Conservation (phyloP, 2,113 vertebrate species). For the Rynchops niger region DNA sequence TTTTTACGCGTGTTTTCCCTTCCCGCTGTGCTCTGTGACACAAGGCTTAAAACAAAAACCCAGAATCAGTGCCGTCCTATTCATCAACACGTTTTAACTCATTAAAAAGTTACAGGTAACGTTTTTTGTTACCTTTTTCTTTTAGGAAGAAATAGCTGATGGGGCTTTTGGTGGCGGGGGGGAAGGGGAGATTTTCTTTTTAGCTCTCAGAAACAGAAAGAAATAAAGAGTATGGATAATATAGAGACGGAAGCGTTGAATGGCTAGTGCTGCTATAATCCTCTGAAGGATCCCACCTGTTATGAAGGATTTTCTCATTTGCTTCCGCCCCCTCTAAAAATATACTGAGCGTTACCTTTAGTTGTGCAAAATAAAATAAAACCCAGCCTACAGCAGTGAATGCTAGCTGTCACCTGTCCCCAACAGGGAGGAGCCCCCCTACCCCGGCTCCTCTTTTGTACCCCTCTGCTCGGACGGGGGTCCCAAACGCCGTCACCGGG, state of each 20-base stretch:
- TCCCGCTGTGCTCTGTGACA: accelerated
- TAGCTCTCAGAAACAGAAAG: background rate
- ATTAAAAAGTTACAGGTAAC: accelerated
- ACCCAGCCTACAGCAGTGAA: accelerated
- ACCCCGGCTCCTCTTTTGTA: accelerated
- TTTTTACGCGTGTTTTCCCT: background rate
- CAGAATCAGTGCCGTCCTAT: accelerated
- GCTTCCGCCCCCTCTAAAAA: accelerated
- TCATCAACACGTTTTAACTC: accelerated
- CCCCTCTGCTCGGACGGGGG: accelerated
- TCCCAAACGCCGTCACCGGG: too few relatives aligned
- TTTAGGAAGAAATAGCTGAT: accelerated
- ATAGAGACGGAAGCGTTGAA: accelerated
- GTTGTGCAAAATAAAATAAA: background rate
- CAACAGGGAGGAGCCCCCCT: accelerated
- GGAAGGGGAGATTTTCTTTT: background rate
- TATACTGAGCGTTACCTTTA: background rate
- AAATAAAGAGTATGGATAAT: accelerated
- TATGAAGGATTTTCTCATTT: background rate
- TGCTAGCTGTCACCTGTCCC: accelerated
- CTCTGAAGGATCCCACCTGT: background rate
- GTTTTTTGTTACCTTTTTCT: background rate
- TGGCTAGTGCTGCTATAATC: accelerated
- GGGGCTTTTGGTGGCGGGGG: accelerated
- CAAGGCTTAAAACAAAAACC: accelerated